Evolutionary conservation across 2,888 invertebrate species (phyloP).

Genomic region (Lacanobia wlatinum): DNA sequence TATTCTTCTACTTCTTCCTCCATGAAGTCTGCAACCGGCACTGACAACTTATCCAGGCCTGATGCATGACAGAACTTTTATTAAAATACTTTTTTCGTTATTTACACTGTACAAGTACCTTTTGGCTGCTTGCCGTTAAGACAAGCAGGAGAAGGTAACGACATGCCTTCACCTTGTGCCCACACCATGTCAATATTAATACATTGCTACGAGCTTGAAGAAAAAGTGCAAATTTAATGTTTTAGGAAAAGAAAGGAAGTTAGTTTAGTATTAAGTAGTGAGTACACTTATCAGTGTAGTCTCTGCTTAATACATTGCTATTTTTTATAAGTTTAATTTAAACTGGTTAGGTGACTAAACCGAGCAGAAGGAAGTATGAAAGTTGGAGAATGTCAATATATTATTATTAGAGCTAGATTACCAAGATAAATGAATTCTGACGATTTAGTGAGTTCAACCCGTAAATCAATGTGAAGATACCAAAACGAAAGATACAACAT

Average conservation of each 20-base stretch:
- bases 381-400: not conserved
- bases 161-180: slow-evolving; percentile 17
- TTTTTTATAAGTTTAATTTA: not conserved
- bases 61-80: slow-evolving; percentile 28
- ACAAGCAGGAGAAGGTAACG: not conserved
- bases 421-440: slow-evolving; percentile 8
- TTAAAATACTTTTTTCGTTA: slow-evolving; percentile 22
- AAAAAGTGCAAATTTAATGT: slow-evolving; percentile 4
- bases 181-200: not conserved
- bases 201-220: slow-evolving; percentile 1
- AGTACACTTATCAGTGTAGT: not conserved
- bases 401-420: not conserved
- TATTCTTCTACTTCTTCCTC: slow-evolving; percentile 51
- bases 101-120: slow-evolving; percentile 17
- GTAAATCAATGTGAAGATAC: not conserved
- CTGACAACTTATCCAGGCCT: slow-evolving; percentile 39
- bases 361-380: not conserved
- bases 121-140: not conserved
- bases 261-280: too few species aligned
- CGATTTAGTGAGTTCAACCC: not conserved
- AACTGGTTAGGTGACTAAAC: not conserved
- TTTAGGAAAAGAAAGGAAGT: not conserved
- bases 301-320: too few species aligned
- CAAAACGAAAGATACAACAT: not conserved
- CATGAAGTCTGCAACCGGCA: slow-evolving; percentile 24